phyloP scores from a whole-genome alignment of 2,113 vertebrate species.

The Planiliza haematocheilus region DNA sequence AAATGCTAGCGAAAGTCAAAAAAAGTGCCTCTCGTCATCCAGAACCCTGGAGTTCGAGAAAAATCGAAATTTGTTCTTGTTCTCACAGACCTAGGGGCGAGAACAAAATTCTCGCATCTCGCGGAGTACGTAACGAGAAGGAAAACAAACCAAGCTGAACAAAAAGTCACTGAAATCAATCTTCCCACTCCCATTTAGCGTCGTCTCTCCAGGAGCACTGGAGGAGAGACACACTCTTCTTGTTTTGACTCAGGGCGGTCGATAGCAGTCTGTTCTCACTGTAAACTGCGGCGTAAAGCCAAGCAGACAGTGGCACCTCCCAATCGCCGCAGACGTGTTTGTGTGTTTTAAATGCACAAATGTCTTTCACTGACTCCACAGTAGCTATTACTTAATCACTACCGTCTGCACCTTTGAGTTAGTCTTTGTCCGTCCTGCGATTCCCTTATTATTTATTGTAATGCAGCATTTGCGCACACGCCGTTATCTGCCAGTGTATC shows the following conservation, averaged over 20 bases:
- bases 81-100: too few relatives aligned
- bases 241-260: background rate
- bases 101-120: too few relatives aligned
- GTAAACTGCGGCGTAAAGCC: background rate
- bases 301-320: background rate
- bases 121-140: too few relatives aligned
- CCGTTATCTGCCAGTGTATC: slow-evolving; percentile 22
- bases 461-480: slow-evolving; percentile 1
- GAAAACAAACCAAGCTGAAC: too few relatives aligned
- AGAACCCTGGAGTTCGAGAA: too few relatives aligned
- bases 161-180: too few relatives aligned
- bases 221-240: background rate
- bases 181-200: too few relatives aligned
- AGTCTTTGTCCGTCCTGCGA: background rate
- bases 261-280: background rate
- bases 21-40: too few relatives aligned
- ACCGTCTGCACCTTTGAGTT: background rate
- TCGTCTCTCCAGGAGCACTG: too few relatives aligned
- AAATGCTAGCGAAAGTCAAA: too few relatives aligned
- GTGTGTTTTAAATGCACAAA: background rate
- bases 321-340: too few relatives aligned
- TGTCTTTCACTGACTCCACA: background rate
- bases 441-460: slow-evolving; percentile 4
- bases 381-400: background rate
- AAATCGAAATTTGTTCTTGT: too few relatives aligned